Percentiles rank a stretch among this genome's conserved stretches.
Evolutionary conservation across 2,797 vertebrate genomes (phyloP).

Genomic region (Pipistrellus kuhlii): DNA sequence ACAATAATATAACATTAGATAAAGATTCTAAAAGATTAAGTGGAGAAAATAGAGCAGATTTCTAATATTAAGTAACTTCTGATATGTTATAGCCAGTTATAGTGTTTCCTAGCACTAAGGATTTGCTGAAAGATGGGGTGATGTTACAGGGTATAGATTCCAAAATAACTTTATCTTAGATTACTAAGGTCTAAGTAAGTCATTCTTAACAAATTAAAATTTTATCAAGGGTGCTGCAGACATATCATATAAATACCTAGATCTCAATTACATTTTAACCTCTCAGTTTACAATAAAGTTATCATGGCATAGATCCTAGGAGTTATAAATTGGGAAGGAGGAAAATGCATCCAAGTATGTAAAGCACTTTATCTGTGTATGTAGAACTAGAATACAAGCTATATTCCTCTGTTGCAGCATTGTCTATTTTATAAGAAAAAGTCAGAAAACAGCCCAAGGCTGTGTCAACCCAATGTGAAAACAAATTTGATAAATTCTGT

Average conservation of each 20-base stretch:
- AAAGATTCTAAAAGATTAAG: neutral
- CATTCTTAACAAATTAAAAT: conserved; percentile 62
- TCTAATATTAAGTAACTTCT: conserved; percentile 20
- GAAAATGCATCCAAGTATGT: conserved; percentile 26
- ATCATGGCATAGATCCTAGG: neutral
- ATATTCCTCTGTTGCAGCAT: neutral
- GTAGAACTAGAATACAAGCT: neutral
- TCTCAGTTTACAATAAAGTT: conserved; percentile 50
- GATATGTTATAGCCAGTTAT: neutral
- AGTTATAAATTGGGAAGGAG: neutral
- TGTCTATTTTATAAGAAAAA: conserved; percentile 56
- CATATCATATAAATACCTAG: neutral
- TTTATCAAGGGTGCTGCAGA: conserved; percentile 42
- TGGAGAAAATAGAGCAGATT: neutral
- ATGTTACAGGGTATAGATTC: neutral
- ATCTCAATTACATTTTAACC: conserved; percentile 62
- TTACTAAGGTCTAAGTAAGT: conserved; percentile 44
- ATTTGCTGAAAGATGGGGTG: neutral
- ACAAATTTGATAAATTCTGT: conserved; percentile 57
- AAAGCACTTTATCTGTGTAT: conserved; percentile 56
- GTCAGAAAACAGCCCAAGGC: conserved; percentile 52
- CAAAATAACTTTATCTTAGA: conserved; percentile 20
- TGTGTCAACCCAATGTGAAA: conserved; percentile 67
- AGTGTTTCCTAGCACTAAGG: neutral
- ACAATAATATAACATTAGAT: neutral